phyloP scores from a whole-genome alignment of 2,113 vertebrate genomes.

The Cinclus mexicanus region DNA sequence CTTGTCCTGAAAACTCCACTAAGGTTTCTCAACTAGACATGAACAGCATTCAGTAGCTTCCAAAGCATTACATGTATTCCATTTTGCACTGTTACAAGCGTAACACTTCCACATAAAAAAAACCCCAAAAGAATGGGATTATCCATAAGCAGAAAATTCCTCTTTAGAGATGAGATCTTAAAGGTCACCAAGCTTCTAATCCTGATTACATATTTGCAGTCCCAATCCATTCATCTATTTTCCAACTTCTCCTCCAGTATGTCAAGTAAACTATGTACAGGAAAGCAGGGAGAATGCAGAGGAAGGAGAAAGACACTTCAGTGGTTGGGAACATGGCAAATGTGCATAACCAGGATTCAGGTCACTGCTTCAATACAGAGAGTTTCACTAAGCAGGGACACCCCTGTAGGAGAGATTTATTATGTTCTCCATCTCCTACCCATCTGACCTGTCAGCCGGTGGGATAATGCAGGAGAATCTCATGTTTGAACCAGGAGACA shows the following conservation, averaged over 20 bases:
- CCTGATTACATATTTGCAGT: not conserved
- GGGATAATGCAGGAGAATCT: not conserved
- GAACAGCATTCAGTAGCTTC: not conserved
- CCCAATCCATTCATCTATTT: not conserved
- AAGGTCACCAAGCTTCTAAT: not conserved
- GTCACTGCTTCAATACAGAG: not conserved
- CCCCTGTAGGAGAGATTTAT: not conserved
- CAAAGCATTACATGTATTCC: not conserved
- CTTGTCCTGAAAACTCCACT: not conserved
- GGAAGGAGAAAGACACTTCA: not conserved
- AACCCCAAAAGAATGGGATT: fast-evolving
- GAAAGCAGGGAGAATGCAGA: not conserved
- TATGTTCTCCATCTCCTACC: not conserved
- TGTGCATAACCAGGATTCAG: not conserved
- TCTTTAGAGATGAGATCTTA: not conserved
- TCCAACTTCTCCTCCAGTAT: not conserved
- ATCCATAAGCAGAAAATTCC: not conserved
- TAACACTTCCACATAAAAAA: not conserved
- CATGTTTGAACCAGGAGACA: not conserved
- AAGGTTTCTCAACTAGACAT: not conserved
- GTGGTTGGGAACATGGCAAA: not conserved
- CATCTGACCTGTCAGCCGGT: not conserved
- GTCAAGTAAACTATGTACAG: not conserved
- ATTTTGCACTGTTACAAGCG: not conserved
- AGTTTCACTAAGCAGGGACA: not conserved